Evolutionary conservation across 2,888 invertebrate species (phyloP).

Genomic region (Pristionchus japonicus): DNA sequence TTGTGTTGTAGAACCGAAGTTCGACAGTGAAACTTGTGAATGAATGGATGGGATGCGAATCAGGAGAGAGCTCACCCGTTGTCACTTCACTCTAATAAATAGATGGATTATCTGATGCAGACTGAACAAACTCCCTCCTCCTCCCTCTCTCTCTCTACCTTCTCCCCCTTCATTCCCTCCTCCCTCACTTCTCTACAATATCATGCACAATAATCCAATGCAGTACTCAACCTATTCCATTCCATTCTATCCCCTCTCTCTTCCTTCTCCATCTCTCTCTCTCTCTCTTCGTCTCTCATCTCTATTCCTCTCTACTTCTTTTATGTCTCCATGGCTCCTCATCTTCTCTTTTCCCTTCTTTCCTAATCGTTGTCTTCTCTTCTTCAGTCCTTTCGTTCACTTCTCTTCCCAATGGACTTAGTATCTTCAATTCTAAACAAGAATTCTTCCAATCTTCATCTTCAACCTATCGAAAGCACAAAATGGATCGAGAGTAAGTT

Average conservation of each 20-base stretch:
- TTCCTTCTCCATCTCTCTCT: conserved; percentile 54
- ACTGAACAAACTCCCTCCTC: not conserved
- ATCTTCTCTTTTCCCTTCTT: conserved; percentile 18
- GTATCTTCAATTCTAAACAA: conserved; percentile 33
- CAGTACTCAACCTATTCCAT: not conserved
- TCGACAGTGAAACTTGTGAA: not conserved
- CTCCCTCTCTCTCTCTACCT: not conserved
- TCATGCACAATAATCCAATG: not conserved
- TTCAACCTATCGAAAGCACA: conserved; percentile 35
- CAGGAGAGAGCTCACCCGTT: not conserved
- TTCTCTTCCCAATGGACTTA: conserved; percentile 26
- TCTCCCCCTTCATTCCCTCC: not conserved
- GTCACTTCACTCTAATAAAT: conserved; percentile 15
- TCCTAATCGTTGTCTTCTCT: conserved; percentile 20
- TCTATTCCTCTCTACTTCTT: conserved; percentile 28
- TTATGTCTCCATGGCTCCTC: conserved; percentile 38
- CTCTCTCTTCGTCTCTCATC: too few species aligned
- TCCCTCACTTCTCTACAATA: not conserved
- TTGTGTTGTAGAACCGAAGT: not conserved
- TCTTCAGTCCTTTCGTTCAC: not conserved
- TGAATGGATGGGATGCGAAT: conserved; percentile 6
- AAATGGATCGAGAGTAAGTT: conserved; percentile 31
- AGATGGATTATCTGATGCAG: not conserved
- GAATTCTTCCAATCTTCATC: not conserved
- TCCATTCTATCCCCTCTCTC: not conserved